Conservation (phyloP, 1,140 invertebrate genomes). For the Scaptomyza hsui region DNA sequence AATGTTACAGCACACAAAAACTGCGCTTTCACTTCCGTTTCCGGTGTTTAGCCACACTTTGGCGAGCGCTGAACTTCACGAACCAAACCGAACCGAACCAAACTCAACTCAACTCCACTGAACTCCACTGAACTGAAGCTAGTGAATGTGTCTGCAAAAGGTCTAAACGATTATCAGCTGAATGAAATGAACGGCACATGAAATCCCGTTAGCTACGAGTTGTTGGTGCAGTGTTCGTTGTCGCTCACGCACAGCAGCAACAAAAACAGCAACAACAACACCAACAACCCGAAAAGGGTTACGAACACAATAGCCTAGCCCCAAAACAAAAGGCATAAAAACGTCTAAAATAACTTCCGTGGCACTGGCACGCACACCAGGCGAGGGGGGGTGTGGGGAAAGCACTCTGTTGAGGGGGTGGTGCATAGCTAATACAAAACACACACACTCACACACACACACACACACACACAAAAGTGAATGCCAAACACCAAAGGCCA, state of each 20-base stretch:
- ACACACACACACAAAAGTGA: slow-evolving; percentile 26
- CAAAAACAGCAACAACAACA: slow-evolving; percentile 12
- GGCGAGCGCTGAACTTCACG: slow-evolving; percentile 17
- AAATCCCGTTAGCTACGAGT: slow-evolving; percentile 46
- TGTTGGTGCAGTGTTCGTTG: neutral
- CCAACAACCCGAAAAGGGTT: slow-evolving; percentile 51
- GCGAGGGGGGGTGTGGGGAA: neutral
- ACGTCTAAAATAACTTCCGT: slow-evolving; percentile 70
- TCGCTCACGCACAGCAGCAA: slow-evolving; percentile 34
- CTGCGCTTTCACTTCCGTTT: slow-evolving; percentile 69
- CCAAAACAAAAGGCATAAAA: slow-evolving; percentile 67
- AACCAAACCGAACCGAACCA: neutral
- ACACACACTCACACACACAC: slow-evolving; percentile 32
- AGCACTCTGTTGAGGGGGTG: neutral
- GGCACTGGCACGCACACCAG: slow-evolving; percentile 49
- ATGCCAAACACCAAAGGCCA: slow-evolving; percentile 46
- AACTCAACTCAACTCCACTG: neutral
- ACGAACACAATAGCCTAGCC: slow-evolving; percentile 36
- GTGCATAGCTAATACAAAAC: slow-evolving; percentile 41
- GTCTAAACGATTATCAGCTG: slow-evolving; percentile 68
- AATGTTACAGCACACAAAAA: slow-evolving; percentile 56
- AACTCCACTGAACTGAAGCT: slow-evolving; percentile 6
- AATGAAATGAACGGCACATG: slow-evolving; percentile 63
- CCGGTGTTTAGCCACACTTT: slow-evolving; percentile 66
- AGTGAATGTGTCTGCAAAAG: slow-evolving; percentile 53